Conservation (phyloP, 2,113 vertebrate genomes). For the Actinemys pallida region DNA sequence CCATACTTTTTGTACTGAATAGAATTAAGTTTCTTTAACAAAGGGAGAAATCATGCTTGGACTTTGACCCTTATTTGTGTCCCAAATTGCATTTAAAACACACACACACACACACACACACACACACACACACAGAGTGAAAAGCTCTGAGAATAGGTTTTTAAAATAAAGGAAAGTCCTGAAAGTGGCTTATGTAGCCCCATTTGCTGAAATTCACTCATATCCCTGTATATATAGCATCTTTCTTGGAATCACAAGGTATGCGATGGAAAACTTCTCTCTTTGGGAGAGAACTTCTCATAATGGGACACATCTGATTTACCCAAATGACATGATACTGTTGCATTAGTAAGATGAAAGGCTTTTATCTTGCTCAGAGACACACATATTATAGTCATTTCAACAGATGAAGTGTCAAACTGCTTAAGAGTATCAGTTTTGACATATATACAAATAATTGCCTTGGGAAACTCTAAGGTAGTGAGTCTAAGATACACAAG, state of each 20-base stretch:
- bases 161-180: not conserved
- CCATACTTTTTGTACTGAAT: not conserved
- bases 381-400: slow-evolving; percentile 53
- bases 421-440: slow-evolving; percentile 50
- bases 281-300: slow-evolving; percentile 10
- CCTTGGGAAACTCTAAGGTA: slow-evolving; percentile 52
- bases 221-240: not conserved
- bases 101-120: not conserved
- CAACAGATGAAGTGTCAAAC: slow-evolving; percentile 61
- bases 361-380: slow-evolving; percentile 58
- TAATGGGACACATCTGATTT: slow-evolving; percentile 55
- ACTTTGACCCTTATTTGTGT: not conserved
- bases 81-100: not conserved
- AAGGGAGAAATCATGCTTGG: not conserved
- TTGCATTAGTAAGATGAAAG: slow-evolving; percentile 57
- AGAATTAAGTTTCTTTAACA: not conserved
- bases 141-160: not conserved
- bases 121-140: not conserved
- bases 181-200: not conserved
- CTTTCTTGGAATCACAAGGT: slow-evolving; percentile 15
- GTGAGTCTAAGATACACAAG: not conserved
- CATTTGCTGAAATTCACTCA: slow-evolving; percentile 25
- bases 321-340: slow-evolving; percentile 50
- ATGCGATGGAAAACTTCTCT: slow-evolving; percentile 26
- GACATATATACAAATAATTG: slow-evolving; percentile 65